Evolutionary conservation across 2,888 invertebrate genomes (phyloP).

Genomic region (Microdon myrmicae): DNA sequence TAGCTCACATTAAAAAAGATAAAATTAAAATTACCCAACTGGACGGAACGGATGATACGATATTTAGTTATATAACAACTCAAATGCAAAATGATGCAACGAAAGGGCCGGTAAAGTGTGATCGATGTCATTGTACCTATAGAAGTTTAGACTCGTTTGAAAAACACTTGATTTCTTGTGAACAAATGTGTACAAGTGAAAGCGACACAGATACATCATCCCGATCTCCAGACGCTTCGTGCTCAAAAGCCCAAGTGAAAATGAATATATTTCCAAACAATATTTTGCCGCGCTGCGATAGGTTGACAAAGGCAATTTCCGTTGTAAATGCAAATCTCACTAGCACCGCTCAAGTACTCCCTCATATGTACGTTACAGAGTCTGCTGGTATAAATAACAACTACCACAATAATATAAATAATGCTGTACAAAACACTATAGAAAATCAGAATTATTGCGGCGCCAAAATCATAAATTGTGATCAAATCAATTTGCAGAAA

Average conservation of each 20-base stretch:
- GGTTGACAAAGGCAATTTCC: no score
- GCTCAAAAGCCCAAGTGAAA: no score
- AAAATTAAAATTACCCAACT: constrained; percentile 72
- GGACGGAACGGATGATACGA: constrained; percentile 77
- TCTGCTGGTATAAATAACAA: not conserved
- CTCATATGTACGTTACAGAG: constrained; percentile 10
- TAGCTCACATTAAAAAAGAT: constrained; percentile 46
- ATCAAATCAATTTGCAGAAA: constrained; percentile 3
- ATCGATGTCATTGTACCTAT: constrained; percentile 87
- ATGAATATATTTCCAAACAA: no score
- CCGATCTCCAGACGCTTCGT: constrained; percentile 67
- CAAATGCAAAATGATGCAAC: constrained; percentile 62
- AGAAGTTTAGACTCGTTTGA: constrained; percentile 84
- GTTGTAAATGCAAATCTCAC: no score
- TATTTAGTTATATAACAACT: constrained; percentile 66
- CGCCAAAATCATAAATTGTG: not conserved
- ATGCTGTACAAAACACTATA: not conserved
- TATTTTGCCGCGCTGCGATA: no score
- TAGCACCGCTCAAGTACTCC: no score
- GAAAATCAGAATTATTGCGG: not conserved
- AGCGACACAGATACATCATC: constrained; percentile 79
- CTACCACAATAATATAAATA: constrained; percentile 7
- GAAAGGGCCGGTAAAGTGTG: constrained; percentile 79
- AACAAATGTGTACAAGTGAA: constrained; percentile 80
- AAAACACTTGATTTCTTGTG: constrained; percentile 80